Evolutionary conservation across 2,888 invertebrate genomes (phyloP), one percentile per base, ranked within the genome.

Genomic region (Tetramorium bicarinatum): DNA sequence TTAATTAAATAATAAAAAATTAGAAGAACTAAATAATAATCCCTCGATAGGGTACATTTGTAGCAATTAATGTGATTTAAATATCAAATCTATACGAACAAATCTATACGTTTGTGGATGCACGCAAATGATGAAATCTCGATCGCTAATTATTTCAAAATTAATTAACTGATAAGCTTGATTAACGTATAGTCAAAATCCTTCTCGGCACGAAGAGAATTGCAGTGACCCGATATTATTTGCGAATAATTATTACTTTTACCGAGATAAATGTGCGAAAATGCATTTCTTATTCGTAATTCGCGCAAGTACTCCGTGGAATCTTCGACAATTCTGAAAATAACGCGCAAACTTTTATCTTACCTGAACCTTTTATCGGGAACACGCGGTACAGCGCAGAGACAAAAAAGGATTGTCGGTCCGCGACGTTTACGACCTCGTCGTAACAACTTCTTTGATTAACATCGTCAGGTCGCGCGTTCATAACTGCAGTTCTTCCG

Each of bases 371-470:
- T 59, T 71, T 80, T 59, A 71, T 80, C 72, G 8, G 15, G n/a
- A 71, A 59, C 34, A 34, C 21, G 75, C 11, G 21, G 11, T 7
- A 49, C 7, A 47, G 38, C 3, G 7, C 49, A 49, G 13, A 41
- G 11, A 61, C 41, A 49, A 41, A 76, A 81, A 49, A 44, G 25
- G 15, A 62, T 38, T 15, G 9, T 34, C 11, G 34, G 67, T 47
- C 15, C 25, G 13, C 34, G 79, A 80, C 71, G 18, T 71, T 80
- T 80, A 80, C 71, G 71, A 80, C 25, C 21, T 44, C 47, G 47
- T 71, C 44, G 79, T 13, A 47, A 47, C 69, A 69, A 80, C 59
- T 80, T 69, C 44, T 69, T 54, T 80, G 79, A 80, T 80, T 80
- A 80, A 61, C 79, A 71, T 59, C 69, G 59, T 18, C 25, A 3